Evolutionary conservation across 1,140 invertebrate genomes (phyloP), one percentile per base, ranked within the genome.

Genomic region (Lordiphosa clarofinis): DNA sequence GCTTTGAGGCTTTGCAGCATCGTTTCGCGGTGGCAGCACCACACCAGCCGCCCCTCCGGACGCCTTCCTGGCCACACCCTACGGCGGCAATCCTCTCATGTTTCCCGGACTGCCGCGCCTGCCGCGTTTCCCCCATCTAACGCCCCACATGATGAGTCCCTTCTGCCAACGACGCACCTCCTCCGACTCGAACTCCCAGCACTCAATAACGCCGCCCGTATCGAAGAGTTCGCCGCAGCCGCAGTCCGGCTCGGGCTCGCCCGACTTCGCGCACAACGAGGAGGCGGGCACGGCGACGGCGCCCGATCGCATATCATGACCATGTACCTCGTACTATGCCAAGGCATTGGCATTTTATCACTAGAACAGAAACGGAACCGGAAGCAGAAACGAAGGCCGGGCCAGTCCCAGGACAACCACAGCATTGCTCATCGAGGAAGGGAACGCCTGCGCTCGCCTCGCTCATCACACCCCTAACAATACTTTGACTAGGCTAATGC

Each of bases 1-100:
- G 88, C 52, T 88, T 91, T n/a, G 92, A 92, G 63, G 90, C 91
- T 37, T 88, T 90, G 46, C 91, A 92, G 57, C 91, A 90, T 60
- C 78, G 86, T 15, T 87, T 89, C 9, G 71, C 76, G 2, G 60
- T 62, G 1, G 15, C 1, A 90, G 1, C 57, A 90, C 88, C 53
- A 47, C 6, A 56, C 10, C 0, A 50, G 60, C 13, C 15, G 40
- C 33, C 21, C 4, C 56, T 24, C 0, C 44, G 42, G 7, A 55
- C 13, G 52, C 55, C 88, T 57, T 91, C 89, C 63, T 90, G 88
- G 47, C 46, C 3, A 53, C n/a, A n/a, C n/a, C n/a, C n/a, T n/a
- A n/a, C n/a, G 87, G 90, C n/a, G 70, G 89, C 15, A 91, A 91
- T 56, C 89, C 91, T 10, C 53, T 91, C 40, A 87, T 92, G 10